These are phyloP conservation scores for Phyllotis vaccarum DNA, from an alignment of 2,797 vertebrate species.

Conservation along the genomic window DNA sequence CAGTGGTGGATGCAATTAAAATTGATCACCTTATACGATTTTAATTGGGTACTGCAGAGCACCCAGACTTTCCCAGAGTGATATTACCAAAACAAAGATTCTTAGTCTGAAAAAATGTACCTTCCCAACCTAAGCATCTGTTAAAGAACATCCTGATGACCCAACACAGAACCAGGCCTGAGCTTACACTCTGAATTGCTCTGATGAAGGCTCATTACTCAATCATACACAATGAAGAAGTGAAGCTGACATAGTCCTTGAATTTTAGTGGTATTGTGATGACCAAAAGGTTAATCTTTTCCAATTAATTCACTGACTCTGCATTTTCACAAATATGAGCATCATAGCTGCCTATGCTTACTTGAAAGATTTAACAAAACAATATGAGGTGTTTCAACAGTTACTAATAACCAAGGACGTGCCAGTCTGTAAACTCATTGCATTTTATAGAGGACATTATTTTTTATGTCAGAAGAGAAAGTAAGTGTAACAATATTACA, in stretches of 20 bases:
- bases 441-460: not conserved
- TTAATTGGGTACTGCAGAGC: not conserved
- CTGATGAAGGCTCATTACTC: not conserved
- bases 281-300: not conserved
- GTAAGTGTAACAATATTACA: not conserved
- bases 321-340: not conserved
- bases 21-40: no score
- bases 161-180: not conserved
- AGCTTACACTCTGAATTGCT: rapidly evolving
- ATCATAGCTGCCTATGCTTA: not conserved
- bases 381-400: not conserved
- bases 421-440: not conserved
- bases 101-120: not conserved
- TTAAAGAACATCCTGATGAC: not conserved
- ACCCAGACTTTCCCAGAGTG: not conserved
- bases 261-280: not conserved
- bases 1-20: not conserved
- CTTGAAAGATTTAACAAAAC: conserved; percentile 38
- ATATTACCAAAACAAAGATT: not conserved
- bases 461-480: not conserved
- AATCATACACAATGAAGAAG: not conserved
- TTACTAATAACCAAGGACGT: not conserved
- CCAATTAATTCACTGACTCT: not conserved
- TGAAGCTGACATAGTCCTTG: not conserved
- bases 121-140: not conserved